Conservation (phyloP, 64 coral and sea anemone species). For the Trachythela sp. region DNA sequence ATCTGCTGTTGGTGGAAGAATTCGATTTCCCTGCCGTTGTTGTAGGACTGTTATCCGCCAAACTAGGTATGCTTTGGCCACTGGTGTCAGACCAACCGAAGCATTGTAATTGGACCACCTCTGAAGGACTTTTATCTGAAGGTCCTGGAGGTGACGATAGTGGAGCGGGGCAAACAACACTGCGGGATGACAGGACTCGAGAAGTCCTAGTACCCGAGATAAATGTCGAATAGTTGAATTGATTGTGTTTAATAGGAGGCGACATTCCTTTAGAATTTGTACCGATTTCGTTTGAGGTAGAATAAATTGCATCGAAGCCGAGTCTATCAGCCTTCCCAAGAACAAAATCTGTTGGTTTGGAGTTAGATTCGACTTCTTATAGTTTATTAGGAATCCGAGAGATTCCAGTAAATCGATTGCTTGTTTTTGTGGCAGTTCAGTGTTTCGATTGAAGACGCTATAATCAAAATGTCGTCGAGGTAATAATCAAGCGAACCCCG, state of each 20-base stretch:
- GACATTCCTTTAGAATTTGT: neutral
- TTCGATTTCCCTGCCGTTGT: neutral
- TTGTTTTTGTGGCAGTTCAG: neutral
- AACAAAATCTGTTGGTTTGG: neutral
- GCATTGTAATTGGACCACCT: neutral
- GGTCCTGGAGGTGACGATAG: neutral
- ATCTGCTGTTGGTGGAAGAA: neutral
- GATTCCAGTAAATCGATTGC: slow-evolving; percentile 9
- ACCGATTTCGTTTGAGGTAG: neutral
- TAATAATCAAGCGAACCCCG: neutral
- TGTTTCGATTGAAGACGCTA: neutral
- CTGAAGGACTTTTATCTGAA: neutral
- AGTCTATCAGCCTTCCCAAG: neutral
- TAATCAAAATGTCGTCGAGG: neutral
- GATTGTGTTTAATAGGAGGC: neutral
- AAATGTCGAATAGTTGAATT: neutral
- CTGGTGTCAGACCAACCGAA: neutral
- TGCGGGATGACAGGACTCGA: neutral
- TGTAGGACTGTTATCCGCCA: neutral
- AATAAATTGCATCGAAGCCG: neutral
- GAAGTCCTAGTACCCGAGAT: neutral
- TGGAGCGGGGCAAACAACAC: neutral
- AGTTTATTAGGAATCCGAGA: neutral
- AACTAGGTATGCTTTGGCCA: neutral
- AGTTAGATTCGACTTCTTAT: neutral